Evolutionary conservation across 1,140 invertebrate genomes (phyloP), one percentile per base, ranked within the genome.

Genomic region (Dryas iulia): DNA sequence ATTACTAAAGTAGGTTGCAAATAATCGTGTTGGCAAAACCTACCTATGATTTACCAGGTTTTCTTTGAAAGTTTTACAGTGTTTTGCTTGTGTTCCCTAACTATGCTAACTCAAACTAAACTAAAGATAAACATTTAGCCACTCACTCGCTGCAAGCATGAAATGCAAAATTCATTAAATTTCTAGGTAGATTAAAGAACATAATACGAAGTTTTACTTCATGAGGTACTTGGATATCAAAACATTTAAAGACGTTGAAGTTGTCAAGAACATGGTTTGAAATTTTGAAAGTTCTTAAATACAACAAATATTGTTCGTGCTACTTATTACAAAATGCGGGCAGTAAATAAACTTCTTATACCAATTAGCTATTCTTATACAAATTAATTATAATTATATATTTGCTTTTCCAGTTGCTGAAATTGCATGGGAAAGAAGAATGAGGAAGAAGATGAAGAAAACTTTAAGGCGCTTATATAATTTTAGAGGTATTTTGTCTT

Each of bases 371-470:
- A 28, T 3, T 28, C n/a, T n/a, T n/a, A n/a, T n/a, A n/a, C 39
- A 0, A 47, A n/a, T 18, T 21, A 14, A 18, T 2, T 12, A 7
- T 39, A 21, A 14, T 26, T 12, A 25, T 18, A n/a, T 57, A 57
- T 33, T 25, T 25, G 7, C n/a, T 64, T 18, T 47, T 71, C 14
- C 72, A 91, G 89, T 86, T 52, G 89, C 86, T 70, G 87, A 82
- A 74, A 83, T 86, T 47, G 89, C 86, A 3, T 91, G 89, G 89
- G 83, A 87, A 52, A 91, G 83, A 25, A 75, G 89, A 71, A 89
- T 89, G 84, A 82, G 89, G 39, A 91, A 91, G 72, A 91, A 91
- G 63, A 59, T 89, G 61, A 91, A 87, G 67, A 83, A 78, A 61
- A 79, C 80, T 2, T 52, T 89, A 23, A 78, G 89, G 54, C 72